Evolutionary conservation across 2,113 vertebrate genomes (phyloP).

Genomic region (Chauna torquata): DNA sequence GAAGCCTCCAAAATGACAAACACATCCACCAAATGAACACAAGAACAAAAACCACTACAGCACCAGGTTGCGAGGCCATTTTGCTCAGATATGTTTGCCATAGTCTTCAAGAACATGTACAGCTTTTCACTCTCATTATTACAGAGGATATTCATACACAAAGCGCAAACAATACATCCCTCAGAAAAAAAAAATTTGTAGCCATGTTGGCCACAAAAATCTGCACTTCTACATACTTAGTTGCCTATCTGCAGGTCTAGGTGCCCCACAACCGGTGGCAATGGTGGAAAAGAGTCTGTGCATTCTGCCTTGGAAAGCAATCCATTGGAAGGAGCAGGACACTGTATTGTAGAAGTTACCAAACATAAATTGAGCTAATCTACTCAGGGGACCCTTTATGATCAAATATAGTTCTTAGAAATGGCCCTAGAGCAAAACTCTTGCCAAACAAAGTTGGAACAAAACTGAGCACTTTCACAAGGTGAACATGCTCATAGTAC

Average conservation of each 20-base stretch:
- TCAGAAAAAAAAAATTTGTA: neutral
- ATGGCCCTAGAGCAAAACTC: neutral
- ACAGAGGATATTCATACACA: neutral
- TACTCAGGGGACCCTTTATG: neutral
- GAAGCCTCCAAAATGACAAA: neutral
- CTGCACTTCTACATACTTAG: neutral
- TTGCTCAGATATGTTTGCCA: neutral
- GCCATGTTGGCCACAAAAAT: neutral
- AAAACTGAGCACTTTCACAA: neutral
- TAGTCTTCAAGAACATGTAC: neutral
- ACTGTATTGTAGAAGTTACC: neutral
- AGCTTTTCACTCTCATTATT: neutral
- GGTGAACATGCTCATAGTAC: neutral
- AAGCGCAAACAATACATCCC: neutral
- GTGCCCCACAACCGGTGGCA: neutral
- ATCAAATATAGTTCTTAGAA: neutral
- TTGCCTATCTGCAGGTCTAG: neutral
- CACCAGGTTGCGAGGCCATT: neutral
- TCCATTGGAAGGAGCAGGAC: neutral
- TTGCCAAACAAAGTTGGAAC: constrained; percentile 4
- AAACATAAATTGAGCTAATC: neutral
- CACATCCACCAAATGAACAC: neutral
- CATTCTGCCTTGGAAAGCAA: neutral
- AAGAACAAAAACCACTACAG: neutral
- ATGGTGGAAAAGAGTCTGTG: neutral